Conservation (phyloP, 2,113 vertebrate genomes). For the Bagarius yarrelli region DNA sequence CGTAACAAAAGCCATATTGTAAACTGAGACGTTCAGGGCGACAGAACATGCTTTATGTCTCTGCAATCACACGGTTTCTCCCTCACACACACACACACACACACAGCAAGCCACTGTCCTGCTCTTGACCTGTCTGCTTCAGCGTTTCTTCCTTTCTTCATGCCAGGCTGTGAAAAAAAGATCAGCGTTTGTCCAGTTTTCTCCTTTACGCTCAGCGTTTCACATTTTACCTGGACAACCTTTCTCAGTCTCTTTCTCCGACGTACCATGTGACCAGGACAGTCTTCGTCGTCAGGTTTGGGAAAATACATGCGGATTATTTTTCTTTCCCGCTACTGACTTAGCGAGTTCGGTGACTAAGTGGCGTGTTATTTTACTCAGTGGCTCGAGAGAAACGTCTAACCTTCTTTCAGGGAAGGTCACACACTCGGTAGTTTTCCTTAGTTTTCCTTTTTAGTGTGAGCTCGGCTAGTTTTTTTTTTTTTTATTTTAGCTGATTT, state of each 20-base stretch:
- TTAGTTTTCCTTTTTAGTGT: background rate
- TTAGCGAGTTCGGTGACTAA: slow-evolving; percentile 17
- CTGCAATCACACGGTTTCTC: slow-evolving; percentile 66
- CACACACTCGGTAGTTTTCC: background rate
- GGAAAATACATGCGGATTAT: slow-evolving; percentile 40
- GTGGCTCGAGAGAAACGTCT: background rate
- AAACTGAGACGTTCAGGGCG: slow-evolving; percentile 63
- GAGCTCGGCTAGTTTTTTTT: background rate
- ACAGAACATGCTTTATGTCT: slow-evolving; percentile 71
- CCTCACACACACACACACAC: slow-evolving; percentile 10
- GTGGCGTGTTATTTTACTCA: slow-evolving; percentile 26
- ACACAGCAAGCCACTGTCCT: slow-evolving; percentile 32
- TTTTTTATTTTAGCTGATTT: background rate
- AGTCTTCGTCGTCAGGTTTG: background rate
- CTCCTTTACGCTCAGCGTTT: too few species aligned
- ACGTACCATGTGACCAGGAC: background rate
- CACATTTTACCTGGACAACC: slow-evolving; percentile 17
- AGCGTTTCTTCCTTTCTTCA: background rate
- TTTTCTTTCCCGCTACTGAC: slow-evolving; percentile 31
- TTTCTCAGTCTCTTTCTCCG: slow-evolving; percentile 17
- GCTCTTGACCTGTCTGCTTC: slow-evolving; percentile 40
- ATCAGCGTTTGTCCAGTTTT: slow-evolving; percentile 35
- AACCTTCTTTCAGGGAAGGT: background rate
- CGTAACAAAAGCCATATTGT: slow-evolving; percentile 77
- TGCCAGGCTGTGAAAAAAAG: slow-evolving; percentile 18